A percentile compares a stretch with the other conserved stretches of the same genome.
Conservation (phyloP, 2,113 vertebrate species). For the Hemiprocne comata region DNA sequence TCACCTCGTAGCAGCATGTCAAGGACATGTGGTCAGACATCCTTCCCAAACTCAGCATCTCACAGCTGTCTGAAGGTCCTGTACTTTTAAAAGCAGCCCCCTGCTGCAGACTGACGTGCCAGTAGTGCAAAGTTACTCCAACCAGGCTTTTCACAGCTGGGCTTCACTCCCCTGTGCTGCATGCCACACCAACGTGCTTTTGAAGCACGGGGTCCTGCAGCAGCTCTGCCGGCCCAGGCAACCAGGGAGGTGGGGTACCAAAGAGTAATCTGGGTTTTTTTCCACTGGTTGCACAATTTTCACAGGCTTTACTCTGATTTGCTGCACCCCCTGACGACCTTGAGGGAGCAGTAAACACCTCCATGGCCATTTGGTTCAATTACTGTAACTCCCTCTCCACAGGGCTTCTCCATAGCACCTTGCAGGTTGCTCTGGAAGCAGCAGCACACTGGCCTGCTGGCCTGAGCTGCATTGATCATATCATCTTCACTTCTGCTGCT, state of each 20-base stretch:
- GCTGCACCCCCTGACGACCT: slow-evolving; percentile 14
- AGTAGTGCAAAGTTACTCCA: background rate
- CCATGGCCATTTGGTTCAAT: slow-evolving; percentile 22
- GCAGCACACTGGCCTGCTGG: background rate
- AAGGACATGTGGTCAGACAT: background rate
- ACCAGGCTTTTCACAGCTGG: accelerated
- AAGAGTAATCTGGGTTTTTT: background rate
- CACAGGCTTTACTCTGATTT: slow-evolving; percentile 13
- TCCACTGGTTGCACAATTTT: background rate
- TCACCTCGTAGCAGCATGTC: background rate
- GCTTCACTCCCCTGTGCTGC: background rate
- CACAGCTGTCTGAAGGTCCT: background rate
- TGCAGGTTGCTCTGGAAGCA: slow-evolving; percentile 20
- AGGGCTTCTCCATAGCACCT: background rate
- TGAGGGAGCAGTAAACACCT: slow-evolving; percentile 8
- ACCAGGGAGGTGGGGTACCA: background rate
- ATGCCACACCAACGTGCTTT: accelerated
- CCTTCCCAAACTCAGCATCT: background rate
- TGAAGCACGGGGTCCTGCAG: background rate
- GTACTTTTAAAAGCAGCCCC: background rate
- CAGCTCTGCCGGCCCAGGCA: background rate
- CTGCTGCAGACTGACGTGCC: background rate
- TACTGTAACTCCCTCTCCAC: slow-evolving; percentile 47
- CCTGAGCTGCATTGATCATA: background rate
- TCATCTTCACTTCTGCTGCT: slow-evolving; percentile 9